Conservation (phyloP, 2,797 vertebrate species). For the Falco concolor region DNA sequence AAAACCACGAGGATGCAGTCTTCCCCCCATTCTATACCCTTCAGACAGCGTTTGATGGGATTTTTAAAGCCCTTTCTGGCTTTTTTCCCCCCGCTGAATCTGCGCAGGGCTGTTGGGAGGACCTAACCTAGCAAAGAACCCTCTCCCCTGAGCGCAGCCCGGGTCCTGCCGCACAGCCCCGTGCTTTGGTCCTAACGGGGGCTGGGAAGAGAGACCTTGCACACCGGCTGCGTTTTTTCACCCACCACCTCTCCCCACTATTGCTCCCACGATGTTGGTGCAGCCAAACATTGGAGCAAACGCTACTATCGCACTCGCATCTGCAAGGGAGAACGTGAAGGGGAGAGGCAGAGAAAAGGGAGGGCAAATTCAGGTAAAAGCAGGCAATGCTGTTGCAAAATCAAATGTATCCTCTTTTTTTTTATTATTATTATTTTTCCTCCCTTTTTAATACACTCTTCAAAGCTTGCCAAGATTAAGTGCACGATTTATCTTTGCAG, state of each 20-base stretch:
- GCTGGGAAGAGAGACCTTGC: neutral
- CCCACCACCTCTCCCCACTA: neutral
- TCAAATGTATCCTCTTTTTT: neutral
- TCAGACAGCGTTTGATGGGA: neutral
- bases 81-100: neutral
- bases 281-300: neutral
- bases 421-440: neutral
- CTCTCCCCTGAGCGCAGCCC: neutral
- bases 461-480: constrained; percentile 72
- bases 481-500: constrained; percentile 67
- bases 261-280: fast-evolving
- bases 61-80: neutral
- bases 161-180: no score
- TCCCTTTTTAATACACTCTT: constrained; percentile 35
- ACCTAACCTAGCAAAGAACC: neutral
- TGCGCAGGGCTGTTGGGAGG: neutral
- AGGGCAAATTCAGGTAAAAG: neutral
- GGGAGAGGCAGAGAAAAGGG: neutral
- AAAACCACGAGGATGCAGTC: fast-evolving
- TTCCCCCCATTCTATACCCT: neutral
- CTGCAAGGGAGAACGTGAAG: neutral
- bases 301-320: neutral
- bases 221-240: fast-evolving
- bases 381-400: neutral
- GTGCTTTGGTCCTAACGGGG: fast-evolving